These are phyloP conservation scores for Bhutanitis thaidina DNA, from an alignment of 2,888 invertebrate genomes.

Conservation along the genomic window DNA sequence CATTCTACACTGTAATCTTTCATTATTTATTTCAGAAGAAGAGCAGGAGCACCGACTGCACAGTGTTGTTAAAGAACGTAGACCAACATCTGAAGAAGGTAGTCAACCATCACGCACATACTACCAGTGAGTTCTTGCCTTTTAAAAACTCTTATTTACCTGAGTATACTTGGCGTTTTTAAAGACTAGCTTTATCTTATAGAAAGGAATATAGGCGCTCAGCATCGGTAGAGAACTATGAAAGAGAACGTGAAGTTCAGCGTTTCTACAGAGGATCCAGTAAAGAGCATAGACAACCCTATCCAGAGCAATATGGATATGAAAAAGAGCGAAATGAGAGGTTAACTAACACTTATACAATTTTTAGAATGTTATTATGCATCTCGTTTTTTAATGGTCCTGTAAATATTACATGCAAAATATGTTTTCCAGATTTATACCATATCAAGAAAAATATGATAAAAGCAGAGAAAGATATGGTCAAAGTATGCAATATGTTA, in stretches of 20 bases:
- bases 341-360: conserved; percentile 31
- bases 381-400: neutral
- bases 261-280: conserved; percentile 69
- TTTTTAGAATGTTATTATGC: neutral
- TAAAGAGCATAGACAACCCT: conserved; percentile 54
- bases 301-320: conserved; percentile 49
- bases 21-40: conserved; percentile 24
- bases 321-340: conserved; percentile 53
- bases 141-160: too few species aligned
- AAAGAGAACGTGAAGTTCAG: conserved; percentile 60
- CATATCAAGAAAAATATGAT: conserved; percentile 50
- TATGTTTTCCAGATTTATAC: conserved; percentile 47
- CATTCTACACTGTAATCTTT: too few species aligned
- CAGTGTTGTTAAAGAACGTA: conserved; percentile 67
- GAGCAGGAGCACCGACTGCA: conserved; percentile 52
- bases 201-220: conserved; percentile 62
- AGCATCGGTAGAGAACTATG: conserved; percentile 50
- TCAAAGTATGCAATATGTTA: conserved; percentile 41
- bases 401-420: neutral
- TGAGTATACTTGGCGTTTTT: too few species aligned
- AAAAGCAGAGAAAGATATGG: conserved; percentile 50
- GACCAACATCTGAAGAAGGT: conserved; percentile 52
- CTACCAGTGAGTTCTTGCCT: conserved; percentile 57
- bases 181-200: neutral
- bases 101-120: conserved; percentile 60